Evolutionary conservation across 2,113 vertebrate species (phyloP).

Genomic region (Elgaria multicarinata): DNA sequence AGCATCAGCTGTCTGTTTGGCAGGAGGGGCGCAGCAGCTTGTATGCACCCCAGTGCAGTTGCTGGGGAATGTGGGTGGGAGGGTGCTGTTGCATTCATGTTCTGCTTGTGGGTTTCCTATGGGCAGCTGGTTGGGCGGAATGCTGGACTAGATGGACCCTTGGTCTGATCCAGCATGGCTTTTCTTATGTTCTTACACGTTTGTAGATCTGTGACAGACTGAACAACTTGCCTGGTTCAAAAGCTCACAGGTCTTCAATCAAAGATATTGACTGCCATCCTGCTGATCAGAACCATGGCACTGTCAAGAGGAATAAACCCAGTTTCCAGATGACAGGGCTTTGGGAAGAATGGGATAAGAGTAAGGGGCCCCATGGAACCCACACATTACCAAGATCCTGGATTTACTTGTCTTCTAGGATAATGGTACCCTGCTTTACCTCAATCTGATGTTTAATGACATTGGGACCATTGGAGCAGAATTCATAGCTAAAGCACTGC

Average conservation of each 20-base stretch:
- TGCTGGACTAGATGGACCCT: no score
- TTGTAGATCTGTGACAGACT: neutral
- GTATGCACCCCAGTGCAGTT: no score
- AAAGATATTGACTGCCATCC: neutral
- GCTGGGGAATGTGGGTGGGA: no score
- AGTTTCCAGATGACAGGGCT: neutral
- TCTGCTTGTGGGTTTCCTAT: no score
- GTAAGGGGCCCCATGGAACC: neutral
- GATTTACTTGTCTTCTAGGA: slow-evolving; percentile 68
- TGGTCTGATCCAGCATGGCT: no score
- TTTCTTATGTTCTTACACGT: no score
- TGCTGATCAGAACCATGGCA: no score
- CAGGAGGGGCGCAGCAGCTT: neutral
- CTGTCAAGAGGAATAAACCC: neutral
- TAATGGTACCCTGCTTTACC: slow-evolving; percentile 71
- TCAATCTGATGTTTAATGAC: slow-evolving; percentile 90
- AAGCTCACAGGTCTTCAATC: neutral
- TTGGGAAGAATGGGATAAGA: neutral
- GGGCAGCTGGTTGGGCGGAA: no score
- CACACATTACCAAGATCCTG: neutral
- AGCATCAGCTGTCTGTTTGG: neutral
- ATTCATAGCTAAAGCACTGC: slow-evolving; percentile 82
- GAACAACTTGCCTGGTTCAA: neutral
- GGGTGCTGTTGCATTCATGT: no score
- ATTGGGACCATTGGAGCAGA: slow-evolving; percentile 84